Percentiles rank a stretch among this genome's conserved stretches.
These are phyloP conservation scores for Auanema freiburgensis DNA, from an alignment of 2,888 invertebrate genomes.

Conservation along the genomic window DNA sequence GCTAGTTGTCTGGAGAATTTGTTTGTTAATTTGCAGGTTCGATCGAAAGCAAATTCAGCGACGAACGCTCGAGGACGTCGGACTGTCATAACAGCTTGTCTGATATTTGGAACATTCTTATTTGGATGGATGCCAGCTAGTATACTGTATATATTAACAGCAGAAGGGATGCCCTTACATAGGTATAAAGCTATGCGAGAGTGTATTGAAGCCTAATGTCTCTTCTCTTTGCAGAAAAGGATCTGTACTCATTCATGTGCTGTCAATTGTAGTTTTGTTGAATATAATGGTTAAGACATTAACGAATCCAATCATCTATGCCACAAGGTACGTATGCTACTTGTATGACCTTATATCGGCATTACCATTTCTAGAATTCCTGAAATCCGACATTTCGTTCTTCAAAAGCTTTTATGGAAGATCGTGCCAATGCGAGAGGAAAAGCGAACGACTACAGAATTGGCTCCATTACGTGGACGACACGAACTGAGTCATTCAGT, in stretches of 20 bases:
- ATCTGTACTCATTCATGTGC: conserved; percentile 28
- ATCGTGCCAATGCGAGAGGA: conserved; percentile 28
- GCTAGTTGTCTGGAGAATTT: neutral
- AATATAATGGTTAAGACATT: conserved; percentile 73
- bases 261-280: conserved; percentile 66
- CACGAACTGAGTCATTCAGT: neutral
- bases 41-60: conserved; percentile 24
- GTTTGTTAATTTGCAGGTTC: conserved; percentile 16
- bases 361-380: conserved; percentile 35
- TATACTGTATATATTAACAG: conserved; percentile 70
- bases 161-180: conserved; percentile 44
- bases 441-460: conserved; percentile 20
- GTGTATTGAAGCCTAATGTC: neutral
- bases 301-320: conserved; percentile 74
- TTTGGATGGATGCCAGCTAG: conserved; percentile 72
- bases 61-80: conserved; percentile 38
- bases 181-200: conserved; percentile 14
- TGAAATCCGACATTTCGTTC: conserved; percentile 45
- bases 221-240: conserved; percentile 18
- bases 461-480: conserved; percentile 6
- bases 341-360: too few relatives aligned
- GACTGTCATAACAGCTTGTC: conserved; percentile 71
- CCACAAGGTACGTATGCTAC: conserved; percentile 59
- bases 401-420: conserved; percentile 34
- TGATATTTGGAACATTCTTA: conserved; percentile 72